Conservation (phyloP, 2,797 vertebrate genomes). For the Halcyon badia region DNA sequence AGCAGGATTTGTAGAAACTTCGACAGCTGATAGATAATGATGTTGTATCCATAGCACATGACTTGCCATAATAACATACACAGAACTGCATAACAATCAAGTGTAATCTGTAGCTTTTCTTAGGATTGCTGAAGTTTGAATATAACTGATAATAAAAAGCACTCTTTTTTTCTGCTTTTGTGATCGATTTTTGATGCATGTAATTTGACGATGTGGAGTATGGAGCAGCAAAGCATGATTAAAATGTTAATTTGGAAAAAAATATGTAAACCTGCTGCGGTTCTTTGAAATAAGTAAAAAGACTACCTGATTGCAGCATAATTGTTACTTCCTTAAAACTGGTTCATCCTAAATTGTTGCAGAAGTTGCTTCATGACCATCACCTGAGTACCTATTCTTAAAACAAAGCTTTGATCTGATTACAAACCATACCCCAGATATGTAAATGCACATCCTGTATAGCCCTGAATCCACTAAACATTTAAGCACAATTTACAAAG, state of each 20-base stretch:
- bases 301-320: not conserved
- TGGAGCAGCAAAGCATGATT: not conserved
- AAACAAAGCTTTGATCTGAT: not conserved
- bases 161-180: not conserved
- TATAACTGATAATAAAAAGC: not conserved
- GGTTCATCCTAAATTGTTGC: not conserved
- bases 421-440: not conserved
- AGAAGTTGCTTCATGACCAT: not conserved
- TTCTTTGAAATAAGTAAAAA: not conserved
- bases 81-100: not conserved
- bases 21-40: not conserved
- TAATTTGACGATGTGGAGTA: not conserved
- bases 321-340: not conserved
- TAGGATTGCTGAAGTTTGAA: not conserved
- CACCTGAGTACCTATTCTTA: not conserved
- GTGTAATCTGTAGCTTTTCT: not conserved
- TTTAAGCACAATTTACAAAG: not conserved
- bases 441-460: not conserved
- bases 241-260: not conserved
- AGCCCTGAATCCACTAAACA: not conserved
- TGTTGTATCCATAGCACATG: not conserved
- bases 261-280: not conserved
- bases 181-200: not conserved
- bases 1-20: conserved; percentile 3
- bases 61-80: not conserved